Evolutionary conservation across 2,888 invertebrate species (phyloP).

Genomic region (Pachydiplax longipennis): DNA sequence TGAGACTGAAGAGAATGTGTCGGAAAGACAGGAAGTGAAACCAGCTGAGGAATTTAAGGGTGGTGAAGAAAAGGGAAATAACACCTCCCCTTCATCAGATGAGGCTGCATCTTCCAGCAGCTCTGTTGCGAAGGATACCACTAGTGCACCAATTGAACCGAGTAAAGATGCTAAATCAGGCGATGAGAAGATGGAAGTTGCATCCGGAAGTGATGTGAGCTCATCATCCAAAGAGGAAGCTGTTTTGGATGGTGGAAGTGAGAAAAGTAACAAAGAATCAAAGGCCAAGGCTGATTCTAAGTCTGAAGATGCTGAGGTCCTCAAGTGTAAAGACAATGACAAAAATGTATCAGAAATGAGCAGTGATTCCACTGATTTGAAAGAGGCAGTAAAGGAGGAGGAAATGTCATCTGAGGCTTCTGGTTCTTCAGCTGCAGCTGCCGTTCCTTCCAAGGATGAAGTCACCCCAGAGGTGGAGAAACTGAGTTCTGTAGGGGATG

Average conservation of each 20-base stretch:
- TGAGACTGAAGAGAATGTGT: not conserved
- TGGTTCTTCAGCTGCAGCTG: not conserved
- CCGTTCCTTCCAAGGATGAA: not conserved
- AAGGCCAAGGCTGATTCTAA: not conserved
- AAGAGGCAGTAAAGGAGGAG: not conserved
- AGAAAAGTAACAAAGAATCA: not conserved
- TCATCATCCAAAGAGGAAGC: not conserved
- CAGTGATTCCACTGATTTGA: not conserved
- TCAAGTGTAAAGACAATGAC: not conserved
- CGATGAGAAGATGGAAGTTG: not conserved
- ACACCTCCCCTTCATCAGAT: not conserved
- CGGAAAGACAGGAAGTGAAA: not conserved
- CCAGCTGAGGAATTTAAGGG: not conserved
- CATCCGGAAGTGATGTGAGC: not conserved
- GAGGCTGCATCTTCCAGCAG: not conserved
- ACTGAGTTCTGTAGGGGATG: not conserved
- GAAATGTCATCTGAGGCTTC: not conserved
- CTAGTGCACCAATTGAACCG: not conserved
- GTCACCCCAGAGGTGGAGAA: not conserved
- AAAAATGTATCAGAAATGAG: not conserved
- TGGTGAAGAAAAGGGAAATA: not conserved
- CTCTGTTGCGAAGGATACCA: not conserved
- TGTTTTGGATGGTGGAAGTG: not conserved
- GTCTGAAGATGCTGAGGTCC: not conserved
- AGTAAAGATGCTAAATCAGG: not conserved